These are phyloP conservation scores for Oncorhynchus kisutch DNA, from an alignment of 2,113 vertebrate species.

Conservation along the genomic window DNA sequence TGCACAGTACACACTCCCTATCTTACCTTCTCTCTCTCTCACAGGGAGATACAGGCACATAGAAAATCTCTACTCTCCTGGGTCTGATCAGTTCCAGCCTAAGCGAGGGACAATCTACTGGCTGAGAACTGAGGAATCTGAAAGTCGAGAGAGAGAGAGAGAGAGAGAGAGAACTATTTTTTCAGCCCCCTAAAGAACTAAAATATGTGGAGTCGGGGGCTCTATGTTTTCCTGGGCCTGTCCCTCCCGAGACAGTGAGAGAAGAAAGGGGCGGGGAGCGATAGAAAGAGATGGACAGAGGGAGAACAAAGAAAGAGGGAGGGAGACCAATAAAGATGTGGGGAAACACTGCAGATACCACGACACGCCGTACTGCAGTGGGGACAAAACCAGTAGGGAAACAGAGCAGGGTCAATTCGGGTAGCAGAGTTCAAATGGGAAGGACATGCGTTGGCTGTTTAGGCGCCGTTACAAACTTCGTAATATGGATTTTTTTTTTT, in stretches of 20 bases:
- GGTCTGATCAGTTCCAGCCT: background rate
- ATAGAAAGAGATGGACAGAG: background rate
- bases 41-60: background rate
- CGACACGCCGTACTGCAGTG: too few species aligned
- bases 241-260: background rate
- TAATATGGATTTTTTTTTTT: too few species aligned
- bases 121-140: conserved; percentile 19
- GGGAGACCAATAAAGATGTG: background rate
- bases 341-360: too few species aligned
- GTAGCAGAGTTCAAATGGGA: background rate
- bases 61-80: background rate
- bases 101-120: background rate
- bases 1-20: background rate
- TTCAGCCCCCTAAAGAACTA: conserved; percentile 16
- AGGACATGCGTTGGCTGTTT: background rate
- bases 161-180: conserved; percentile 19
- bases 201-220: conserved; percentile 16
- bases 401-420: too few species aligned
- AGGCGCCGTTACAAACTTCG: background rate
- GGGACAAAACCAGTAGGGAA: too few species aligned
- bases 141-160: conserved; percentile 10
- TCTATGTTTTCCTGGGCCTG: background rate
- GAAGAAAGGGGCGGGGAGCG: background rate
- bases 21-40: background rate
- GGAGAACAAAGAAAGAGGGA: background rate